Evolutionary conservation across 2,888 invertebrate genomes (phyloP), one percentile per base, ranked within the genome.

Genomic region (Trimorus sp.): DNA sequence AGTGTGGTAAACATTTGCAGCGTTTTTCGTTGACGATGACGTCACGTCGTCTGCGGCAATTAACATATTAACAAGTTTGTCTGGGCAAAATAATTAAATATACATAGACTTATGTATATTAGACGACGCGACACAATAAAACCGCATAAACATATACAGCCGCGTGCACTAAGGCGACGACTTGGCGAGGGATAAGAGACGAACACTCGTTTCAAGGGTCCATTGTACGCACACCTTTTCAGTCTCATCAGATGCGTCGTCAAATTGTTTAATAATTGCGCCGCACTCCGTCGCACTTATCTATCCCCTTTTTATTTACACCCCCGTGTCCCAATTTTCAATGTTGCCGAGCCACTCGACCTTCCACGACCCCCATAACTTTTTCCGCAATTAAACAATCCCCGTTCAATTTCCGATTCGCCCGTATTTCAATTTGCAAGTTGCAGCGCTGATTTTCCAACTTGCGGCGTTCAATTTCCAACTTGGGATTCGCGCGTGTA

Each of bases 231-330:
- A 68, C 70, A 71, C 75, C 71, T 75, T 80, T 73, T 76, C 65
- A 70, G 76, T 66, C 70, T 80, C 71, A 80, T 76, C 76, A 80
- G 65, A 76, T 80, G 66, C 75, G 56, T 71, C 76, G 80, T 76
- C 80, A 65, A 80, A 40, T 76, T 80, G 76, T 75, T 80, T 76
- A 66, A 71, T 76, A 80, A 80, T 75, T 76, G 70, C 70, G 70
- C 53, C 75, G 59, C 66, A 75, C 60, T 80, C 66, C 75, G 26
- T 26, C 26, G 26, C 26, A 26, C 75, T 80, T 71, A 75, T 70
- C 79, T 48, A 70, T 79, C 74, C 69, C 68, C 68, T 74, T 73
- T 73, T 79, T 73, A 79, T 73, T 79, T 71, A 71, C 65, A 71
- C 45, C 78, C 48, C 63, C 56, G 26, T 26, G 26, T 26, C 26